Conservation (phyloP, 2,888 invertebrate species). For the Hemaris fuciformis region DNA sequence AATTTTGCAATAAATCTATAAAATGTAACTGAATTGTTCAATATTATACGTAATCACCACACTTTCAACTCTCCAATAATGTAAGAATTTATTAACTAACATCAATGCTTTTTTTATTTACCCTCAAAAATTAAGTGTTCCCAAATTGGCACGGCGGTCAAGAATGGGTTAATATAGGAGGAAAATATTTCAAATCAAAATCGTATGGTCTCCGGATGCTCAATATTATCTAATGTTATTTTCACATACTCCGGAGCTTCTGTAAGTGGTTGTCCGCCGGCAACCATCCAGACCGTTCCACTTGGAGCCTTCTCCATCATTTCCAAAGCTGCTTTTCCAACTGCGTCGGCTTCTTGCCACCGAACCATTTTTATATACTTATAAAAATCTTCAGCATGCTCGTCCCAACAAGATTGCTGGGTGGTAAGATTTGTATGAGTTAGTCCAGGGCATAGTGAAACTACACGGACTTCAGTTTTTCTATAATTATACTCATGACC, state of each 20-base stretch:
- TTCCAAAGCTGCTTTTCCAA: constrained; percentile 37
- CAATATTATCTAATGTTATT: background rate
- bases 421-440: constrained; percentile 11
- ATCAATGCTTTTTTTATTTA: no score
- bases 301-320: constrained; percentile 51
- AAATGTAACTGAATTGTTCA: no score
- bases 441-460: constrained; percentile 7
- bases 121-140: no score
- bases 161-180: no score
- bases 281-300: constrained; percentile 56
- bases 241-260: background rate
- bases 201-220: background rate
- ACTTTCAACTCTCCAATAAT: no score
- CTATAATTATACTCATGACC: constrained; percentile 15
- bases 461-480: constrained; percentile 9
- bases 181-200: background rate
- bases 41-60: no score
- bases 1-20: no score
- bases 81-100: no score
- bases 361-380: background rate
- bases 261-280: constrained; percentile 22
- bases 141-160: no score
- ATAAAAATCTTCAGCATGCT: background rate
- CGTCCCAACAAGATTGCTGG: background rate
- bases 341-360: constrained; percentile 29